Evolutionary conservation across 2,888 invertebrate species (phyloP).

Genomic region (Slavum lentiscoides): DNA sequence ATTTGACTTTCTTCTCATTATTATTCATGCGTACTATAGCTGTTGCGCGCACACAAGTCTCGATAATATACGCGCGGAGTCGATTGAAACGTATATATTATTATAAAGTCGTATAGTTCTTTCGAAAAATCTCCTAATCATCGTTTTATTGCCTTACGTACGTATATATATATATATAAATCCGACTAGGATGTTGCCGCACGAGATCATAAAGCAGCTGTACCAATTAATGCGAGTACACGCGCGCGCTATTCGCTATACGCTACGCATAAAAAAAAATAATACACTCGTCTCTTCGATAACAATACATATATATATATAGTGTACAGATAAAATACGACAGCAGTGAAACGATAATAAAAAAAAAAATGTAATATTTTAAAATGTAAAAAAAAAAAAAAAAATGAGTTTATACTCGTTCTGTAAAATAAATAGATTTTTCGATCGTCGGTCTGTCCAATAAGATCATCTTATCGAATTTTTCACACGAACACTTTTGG

Average conservation of each 20-base stretch:
- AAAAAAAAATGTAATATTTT: no score
- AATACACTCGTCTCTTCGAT: not conserved
- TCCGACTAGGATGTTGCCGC: not conserved
- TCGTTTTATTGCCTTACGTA: slow-evolving; percentile 13
- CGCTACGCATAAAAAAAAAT: not conserved
- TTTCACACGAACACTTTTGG: no score
- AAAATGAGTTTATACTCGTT: no score
- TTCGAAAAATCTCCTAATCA: slow-evolving; percentile 8
- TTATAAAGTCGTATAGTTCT: not conserved
- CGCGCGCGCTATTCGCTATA: not conserved
- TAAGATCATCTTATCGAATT: no score
- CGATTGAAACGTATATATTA: not conserved
- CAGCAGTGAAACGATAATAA: no score
- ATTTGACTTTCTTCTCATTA: slow-evolving; percentile 44
- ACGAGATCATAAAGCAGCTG: not conserved
- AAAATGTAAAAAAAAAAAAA: no score
- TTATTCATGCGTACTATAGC: not conserved
- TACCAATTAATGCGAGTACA: no score
- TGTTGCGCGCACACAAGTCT: not conserved
- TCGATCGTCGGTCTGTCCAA: no score
- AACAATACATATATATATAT: no score
- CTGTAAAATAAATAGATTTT: no score
- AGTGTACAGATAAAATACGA: no score
- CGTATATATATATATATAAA: not conserved
- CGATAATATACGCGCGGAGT: not conserved